Evolutionary conservation across 2,797 vertebrate species (phyloP), one percentile per base, ranked within the genome.

Genomic region (Loriculus beryllinus): DNA sequence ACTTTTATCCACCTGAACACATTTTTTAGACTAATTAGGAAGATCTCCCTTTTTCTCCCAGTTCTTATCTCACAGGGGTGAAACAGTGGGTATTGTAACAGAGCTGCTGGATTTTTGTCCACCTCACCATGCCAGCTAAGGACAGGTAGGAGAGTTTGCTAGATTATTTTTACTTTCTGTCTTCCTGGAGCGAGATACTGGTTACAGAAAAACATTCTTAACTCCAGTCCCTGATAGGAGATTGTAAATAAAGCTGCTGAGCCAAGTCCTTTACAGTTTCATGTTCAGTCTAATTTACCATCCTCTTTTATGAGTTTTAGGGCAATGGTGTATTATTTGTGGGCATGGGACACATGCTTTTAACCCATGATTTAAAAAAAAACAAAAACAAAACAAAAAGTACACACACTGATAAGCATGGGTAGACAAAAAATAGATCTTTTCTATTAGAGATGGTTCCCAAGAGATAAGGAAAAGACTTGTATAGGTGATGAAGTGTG

Each of bases 401-500:
- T 67, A 69, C 29, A 80, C 49, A 83, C 37, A 62, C 67, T 64
- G 81, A 83, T 63, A 48, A 49, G 75, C 33, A 91, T 2, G 91
- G 82, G 60, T 70, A 85, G 48, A 72, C 64, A 94, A 82, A 87
- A 93, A 86, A 16, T 5, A 0, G 8, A 92, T 82, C 22, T 93
- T 90, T 92, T 74, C 52, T 78, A 20, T 83, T 87, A 79, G 79
- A 90, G 81, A 92, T 29, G 40, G 68, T 49, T 81, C 82, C 93
- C 83, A 69, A 81, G 87, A 93, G 82, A 90, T 92, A 92, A 95
- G 60, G 51, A 79, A 89, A 82, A 87, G 74, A 94, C 74, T 72
- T 65, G 56, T 68, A 70, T 86, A 95, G 82, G 88, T 96, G 97
- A 98, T 97, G 96, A 97, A 98, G 94, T 97, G 95, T 89, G 92